Percentiles rank a stretch among this genome's conserved stretches.
Evolutionary conservation across 2,888 invertebrate species (phyloP).

Genomic region (Arrhopalites spinosus): DNA sequence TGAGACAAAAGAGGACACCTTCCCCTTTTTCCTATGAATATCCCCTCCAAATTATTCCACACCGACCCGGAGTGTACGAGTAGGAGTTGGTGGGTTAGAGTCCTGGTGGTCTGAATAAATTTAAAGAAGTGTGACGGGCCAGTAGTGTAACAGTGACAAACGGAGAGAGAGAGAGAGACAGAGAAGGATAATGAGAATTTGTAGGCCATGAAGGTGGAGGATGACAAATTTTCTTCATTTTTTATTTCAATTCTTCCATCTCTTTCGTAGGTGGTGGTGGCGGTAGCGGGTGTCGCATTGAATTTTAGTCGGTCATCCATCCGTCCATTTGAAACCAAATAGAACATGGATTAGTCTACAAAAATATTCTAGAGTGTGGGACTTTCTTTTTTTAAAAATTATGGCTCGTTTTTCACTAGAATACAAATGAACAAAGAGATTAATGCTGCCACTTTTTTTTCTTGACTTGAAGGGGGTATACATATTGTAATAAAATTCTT

Average conservation of each 20-base stretch:
- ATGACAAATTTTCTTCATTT: slow-evolving; percentile 4
- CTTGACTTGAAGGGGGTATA: too few relatives aligned
- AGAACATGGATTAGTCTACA: too few relatives aligned
- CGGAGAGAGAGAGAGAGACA: background rate
- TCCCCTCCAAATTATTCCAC: background rate
- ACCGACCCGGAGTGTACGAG: background rate
- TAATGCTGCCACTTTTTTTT: too few relatives aligned
- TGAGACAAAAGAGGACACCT: background rate
- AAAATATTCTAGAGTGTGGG: too few relatives aligned
- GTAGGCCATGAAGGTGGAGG: background rate
- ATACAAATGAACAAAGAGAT: too few relatives aligned
- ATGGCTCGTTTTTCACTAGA: too few relatives aligned
- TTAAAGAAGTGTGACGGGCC: background rate
- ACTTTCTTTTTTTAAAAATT: too few relatives aligned
- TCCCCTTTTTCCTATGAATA: background rate
- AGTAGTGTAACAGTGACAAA: background rate
- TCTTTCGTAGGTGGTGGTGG: slow-evolving; percentile 21
- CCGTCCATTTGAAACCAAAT: background rate
- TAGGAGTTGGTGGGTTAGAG: background rate
- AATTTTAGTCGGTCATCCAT: slow-evolving; percentile 21
- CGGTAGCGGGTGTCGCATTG: background rate
- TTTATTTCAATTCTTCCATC: too few relatives aligned
- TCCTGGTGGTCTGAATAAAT: background rate
- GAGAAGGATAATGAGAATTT: background rate
- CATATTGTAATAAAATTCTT: too few relatives aligned